Evolutionary conservation across 2,797 vertebrate species (phyloP).

Genomic region (Alectoris magna): DNA sequence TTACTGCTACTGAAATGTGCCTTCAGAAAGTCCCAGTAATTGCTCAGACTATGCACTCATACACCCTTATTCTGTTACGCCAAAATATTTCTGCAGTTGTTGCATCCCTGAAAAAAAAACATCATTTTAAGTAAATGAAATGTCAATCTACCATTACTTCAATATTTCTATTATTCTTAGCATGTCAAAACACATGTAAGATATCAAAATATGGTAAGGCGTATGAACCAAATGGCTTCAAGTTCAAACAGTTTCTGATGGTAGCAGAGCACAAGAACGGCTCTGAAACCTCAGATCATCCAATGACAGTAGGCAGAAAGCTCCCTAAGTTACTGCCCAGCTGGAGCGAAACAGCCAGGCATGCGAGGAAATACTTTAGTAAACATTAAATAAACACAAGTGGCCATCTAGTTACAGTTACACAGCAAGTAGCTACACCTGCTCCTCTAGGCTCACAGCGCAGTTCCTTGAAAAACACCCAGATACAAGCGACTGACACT

Average conservation of each 20-base stretch:
- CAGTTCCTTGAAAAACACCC: neutral
- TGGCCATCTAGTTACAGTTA: neutral
- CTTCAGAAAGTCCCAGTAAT: neutral
- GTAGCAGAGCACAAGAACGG: neutral
- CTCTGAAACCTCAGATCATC: neutral
- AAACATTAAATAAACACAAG: neutral
- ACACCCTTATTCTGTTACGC: neutral
- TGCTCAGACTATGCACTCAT: neutral
- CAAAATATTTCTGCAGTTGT: neutral
- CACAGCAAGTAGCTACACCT: neutral
- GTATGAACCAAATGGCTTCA: neutral
- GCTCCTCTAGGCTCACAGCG: neutral
- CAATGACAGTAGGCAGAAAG: neutral
- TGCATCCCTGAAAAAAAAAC: neutral
- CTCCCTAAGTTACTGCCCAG: neutral
- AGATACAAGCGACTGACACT: neutral
- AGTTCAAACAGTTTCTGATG: neutral
- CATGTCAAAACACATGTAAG: neutral
- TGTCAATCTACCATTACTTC: neutral
- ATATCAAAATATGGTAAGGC: neutral
- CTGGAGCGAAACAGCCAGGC: neutral
- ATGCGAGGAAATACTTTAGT: neutral
- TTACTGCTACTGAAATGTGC: neutral
- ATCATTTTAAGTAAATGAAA: neutral
- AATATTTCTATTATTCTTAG: neutral